phyloP scores from a whole-genome alignment of 2,888 invertebrate species.

The Oscheius onirici region DNA sequence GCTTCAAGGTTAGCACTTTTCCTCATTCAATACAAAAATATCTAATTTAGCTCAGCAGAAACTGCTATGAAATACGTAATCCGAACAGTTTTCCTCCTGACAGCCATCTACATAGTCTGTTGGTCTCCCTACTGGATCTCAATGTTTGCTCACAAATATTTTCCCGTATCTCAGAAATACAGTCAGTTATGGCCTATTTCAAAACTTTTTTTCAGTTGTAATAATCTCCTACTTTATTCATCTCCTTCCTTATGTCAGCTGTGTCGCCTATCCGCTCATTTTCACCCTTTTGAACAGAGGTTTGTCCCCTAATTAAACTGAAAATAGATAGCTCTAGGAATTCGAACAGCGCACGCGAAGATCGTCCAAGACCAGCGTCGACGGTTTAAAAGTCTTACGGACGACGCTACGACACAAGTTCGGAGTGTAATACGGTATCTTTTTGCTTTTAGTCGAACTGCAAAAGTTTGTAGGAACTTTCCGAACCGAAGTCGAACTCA shows the following conservation, averaged over 20 bases:
- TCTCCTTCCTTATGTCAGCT: conserved; percentile 69
- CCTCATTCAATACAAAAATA: background rate
- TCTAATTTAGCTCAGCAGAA: conserved; percentile 62
- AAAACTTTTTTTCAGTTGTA: conserved; percentile 57
- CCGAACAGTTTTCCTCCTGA: conserved; percentile 67
- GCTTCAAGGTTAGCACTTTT: conserved; percentile 46
- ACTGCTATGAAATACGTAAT: conserved; percentile 68
- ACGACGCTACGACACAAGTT: conserved; percentile 53
- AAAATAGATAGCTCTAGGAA: conserved; percentile 32
- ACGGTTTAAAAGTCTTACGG: conserved; percentile 54
- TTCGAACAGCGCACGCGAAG: conserved; percentile 58
- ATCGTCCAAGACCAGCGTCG: conserved; percentile 53
- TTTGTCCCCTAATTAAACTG: background rate
- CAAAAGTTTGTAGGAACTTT: conserved; percentile 13
- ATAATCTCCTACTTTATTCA: conserved; percentile 69
- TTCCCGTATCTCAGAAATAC: conserved; percentile 50
- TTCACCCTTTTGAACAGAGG: conserved; percentile 64
- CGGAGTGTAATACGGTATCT: conserved; percentile 43
- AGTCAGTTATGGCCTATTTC: conserved; percentile 35
- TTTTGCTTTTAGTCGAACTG: background rate
- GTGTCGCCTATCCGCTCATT: conserved; percentile 69
- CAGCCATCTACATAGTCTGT: conserved; percentile 67
- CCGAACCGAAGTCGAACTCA: conserved; percentile 14
- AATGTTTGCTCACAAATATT: conserved; percentile 61
- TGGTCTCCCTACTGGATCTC: conserved; percentile 68